Evolutionary conservation across 2,113 vertebrate species (phyloP), one percentile per base, ranked within the genome.

Genomic region (Chunga burmeisteri): DNA sequence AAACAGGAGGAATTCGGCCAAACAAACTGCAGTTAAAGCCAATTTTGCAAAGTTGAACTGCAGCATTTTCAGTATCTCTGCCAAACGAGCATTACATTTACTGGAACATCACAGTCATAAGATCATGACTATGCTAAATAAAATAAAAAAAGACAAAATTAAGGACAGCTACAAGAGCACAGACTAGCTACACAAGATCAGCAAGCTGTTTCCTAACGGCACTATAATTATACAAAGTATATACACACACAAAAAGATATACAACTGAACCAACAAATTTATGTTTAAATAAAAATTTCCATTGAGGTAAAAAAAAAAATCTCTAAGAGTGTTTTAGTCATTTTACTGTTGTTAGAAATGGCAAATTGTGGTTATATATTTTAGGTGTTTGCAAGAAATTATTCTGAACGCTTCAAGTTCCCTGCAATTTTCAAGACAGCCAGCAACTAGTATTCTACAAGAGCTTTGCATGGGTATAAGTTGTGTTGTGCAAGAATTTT

Each of bases 101-200:
- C 98, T 98, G 98, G 98, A 98, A 97, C 98, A 94, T 91, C 97
- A 98, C 98, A 98, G 97, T 97, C 97, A 97, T 97, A 98, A 98
- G 97, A 96, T 96, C 97, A 98, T 97, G 98, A 98, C 98, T 98
- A 98, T 96, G 97, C 98, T 98, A 98, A 98, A 98, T 92, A 96
- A 98, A 98, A 97, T 91, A 58, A 74, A 97, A 97, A 97, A 97
- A 97, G 97, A 98, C 97, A 98, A 98, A 98, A 98, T 98, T 98
- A 98, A 98, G 98, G 98, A 98, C 98, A 98, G 98, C 98, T 98
- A 98, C 97, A 97, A 96, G 97, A 98, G 98, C 98, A 98, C 98
- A 98, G 92, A 98, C 98, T 98, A 98, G 98, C 98, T 98, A 98
- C 98, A 98, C 97, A 97, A 97, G 95, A 97, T 98, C 98, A 98